These are phyloP conservation scores for Corythucha ciliata DNA, from an alignment of 2,888 invertebrate species.

Conservation along the genomic window DNA sequence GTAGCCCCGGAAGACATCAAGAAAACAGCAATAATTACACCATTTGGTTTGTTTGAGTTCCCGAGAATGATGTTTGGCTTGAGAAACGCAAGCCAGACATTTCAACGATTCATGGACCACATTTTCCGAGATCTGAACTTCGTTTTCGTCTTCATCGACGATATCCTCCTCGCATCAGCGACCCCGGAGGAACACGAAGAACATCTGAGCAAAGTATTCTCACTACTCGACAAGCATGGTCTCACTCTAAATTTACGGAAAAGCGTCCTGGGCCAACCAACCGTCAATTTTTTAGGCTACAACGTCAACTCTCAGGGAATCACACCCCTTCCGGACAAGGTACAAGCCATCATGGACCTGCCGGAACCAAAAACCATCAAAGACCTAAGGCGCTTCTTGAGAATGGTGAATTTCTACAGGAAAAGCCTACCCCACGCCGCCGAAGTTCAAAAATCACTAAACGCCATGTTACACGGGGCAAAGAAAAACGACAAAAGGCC, in stretches of 20 bases:
- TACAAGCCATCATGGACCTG: not conserved
- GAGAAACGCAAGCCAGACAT: conserved; percentile 32
- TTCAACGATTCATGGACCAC: conserved; percentile 34
- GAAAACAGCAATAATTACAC: conserved; percentile 35
- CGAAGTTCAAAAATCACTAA: conserved; percentile 17
- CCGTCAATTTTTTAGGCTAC: conserved; percentile 37
- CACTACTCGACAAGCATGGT: conserved; percentile 33
- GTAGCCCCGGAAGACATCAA: conserved; percentile 30
- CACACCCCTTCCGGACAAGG: conserved; percentile 33
- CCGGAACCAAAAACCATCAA: not conserved
- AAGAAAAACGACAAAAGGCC: conserved; percentile 30
- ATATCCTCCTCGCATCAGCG: conserved; percentile 35
- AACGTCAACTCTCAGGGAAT: conserved; percentile 34
- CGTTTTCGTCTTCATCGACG: conserved; percentile 36
- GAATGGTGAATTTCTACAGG: conserved; percentile 21
- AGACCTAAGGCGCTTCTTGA: conserved; percentile 16
- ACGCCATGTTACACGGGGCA: conserved; percentile 23
- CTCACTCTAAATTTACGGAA: conserved; percentile 38
- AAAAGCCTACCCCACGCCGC: conserved; percentile 22
- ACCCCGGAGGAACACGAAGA: conserved; percentile 29
- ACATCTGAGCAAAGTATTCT: conserved; percentile 27
- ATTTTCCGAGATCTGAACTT: conserved; percentile 18
- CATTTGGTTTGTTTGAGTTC: conserved; percentile 39
- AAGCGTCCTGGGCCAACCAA: conserved; percentile 35
- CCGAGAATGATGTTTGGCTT: conserved; percentile 32